phyloP scores from a whole-genome alignment of 2,888 invertebrate genomes.

The Tetragonula carbonaria region DNA sequence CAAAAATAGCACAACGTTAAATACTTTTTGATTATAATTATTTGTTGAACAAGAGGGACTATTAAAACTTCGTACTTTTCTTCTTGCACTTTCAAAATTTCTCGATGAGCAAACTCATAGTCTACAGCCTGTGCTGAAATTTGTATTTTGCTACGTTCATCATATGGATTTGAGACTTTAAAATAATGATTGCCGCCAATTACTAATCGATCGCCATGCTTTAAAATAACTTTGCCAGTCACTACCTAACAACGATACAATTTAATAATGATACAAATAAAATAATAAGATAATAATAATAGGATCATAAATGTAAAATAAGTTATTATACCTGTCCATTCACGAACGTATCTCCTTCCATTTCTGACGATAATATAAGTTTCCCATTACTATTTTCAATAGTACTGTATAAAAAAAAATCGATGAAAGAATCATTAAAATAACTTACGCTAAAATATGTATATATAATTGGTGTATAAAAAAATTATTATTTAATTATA shows the following conservation, averaged over 20 bases:
- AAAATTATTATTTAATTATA: not conserved
- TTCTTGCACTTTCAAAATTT: conserved; percentile 85
- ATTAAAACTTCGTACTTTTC: conserved; percentile 81
- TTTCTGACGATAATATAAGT: conserved; percentile 84
- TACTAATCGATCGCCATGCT: conserved; percentile 86
- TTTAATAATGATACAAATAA: conserved; percentile 4
- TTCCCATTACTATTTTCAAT: conserved; percentile 85
- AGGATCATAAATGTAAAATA: not conserved
- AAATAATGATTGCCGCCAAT: conserved; percentile 87
- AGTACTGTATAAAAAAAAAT: conserved; percentile 77
- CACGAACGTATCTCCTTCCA: conserved; percentile 85
- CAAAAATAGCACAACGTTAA: conserved; percentile 14
- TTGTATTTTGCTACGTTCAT: conserved; percentile 73
- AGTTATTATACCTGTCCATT: conserved; percentile 84
- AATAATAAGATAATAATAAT: not conserved
- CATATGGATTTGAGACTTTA: conserved; percentile 85
- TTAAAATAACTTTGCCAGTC: conserved; percentile 81
- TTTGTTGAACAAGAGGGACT: not conserved
- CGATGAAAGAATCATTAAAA: not conserved
- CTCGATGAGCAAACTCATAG: conserved; percentile 85
- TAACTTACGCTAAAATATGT: not conserved
- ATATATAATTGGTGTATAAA: conserved; percentile 1
- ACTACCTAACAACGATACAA: conserved; percentile 78
- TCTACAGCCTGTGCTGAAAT: conserved; percentile 82
- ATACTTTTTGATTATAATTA: not conserved